phyloP scores from a whole-genome alignment of 2,888 invertebrate species.

The Pristionchus japonicus region DNA sequence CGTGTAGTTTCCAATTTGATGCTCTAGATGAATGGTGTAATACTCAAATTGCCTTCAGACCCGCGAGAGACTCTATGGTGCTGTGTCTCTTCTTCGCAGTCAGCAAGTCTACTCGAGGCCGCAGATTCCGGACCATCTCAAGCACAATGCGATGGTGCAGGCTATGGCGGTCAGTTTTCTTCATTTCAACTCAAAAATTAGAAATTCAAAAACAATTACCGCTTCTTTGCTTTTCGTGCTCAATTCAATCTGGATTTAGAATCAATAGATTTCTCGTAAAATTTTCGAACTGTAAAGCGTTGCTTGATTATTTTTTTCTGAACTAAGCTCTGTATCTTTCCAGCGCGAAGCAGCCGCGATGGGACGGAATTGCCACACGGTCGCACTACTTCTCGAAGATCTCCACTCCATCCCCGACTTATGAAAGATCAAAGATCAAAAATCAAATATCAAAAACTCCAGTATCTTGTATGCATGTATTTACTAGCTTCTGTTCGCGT shows the following conservation, averaged over 20 bases:
- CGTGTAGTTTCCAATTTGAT: neutral
- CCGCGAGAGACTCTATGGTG: neutral
- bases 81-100: neutral
- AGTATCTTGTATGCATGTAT: neutral
- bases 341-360: neutral
- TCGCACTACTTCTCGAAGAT: neutral
- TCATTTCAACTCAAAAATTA: no score
- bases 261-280: neutral
- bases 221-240: no score
- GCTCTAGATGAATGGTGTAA: neutral
- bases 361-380: neutral
- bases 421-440: slow-evolving; percentile 11
- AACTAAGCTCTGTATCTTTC: neutral
- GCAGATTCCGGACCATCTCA: neutral
- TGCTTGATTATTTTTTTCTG: neutral
- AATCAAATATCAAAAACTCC: neutral
- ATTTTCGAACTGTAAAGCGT: no score
- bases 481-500: neutral
- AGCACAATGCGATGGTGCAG: neutral
- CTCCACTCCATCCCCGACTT: slow-evolving; percentile 5
- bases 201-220: no score
- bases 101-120: neutral
- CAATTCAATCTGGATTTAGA: neutral
- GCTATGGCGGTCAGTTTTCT: neutral
- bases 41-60: neutral